phyloP scores from a whole-genome alignment of 2,113 vertebrate species.

The Ginglymostoma cirratum region DNA sequence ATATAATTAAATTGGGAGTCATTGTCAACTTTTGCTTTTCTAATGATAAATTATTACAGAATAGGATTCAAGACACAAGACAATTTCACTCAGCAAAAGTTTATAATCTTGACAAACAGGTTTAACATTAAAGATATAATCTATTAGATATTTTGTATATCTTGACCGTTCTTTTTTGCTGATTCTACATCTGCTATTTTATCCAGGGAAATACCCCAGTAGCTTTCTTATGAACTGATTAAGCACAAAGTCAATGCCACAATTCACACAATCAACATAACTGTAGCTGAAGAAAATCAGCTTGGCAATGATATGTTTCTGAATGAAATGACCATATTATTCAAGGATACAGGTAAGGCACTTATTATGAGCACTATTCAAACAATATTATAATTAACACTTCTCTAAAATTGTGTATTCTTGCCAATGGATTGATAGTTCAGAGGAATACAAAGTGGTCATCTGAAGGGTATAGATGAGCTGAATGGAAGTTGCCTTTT shows the following conservation, averaged over 20 bases:
- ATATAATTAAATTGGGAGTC: neutral
- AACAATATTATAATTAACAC: neutral
- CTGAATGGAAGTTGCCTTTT: no score
- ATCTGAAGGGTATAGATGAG: no score
- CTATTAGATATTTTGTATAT: neutral
- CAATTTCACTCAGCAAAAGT: neutral
- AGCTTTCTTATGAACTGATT: neutral
- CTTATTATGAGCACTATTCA: neutral
- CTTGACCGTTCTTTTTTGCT: neutral
- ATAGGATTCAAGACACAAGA: neutral
- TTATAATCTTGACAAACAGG: neutral
- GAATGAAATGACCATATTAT: neutral
- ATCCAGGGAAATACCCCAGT: neutral
- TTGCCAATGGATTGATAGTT: neutral
- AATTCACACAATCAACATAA: neutral
- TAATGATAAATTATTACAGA: neutral
- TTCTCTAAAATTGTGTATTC: neutral
- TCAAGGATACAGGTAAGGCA: neutral
- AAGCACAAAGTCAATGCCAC: neutral
- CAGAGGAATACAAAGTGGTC: no score
- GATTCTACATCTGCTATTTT: neutral
- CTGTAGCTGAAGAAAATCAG: neutral
- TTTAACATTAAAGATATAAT: neutral
- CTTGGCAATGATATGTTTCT: neutral
- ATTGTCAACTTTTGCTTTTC: neutral